Evolutionary conservation across 2,797 vertebrate species (phyloP).

Genomic region (Silurus lanzhouensis): DNA sequence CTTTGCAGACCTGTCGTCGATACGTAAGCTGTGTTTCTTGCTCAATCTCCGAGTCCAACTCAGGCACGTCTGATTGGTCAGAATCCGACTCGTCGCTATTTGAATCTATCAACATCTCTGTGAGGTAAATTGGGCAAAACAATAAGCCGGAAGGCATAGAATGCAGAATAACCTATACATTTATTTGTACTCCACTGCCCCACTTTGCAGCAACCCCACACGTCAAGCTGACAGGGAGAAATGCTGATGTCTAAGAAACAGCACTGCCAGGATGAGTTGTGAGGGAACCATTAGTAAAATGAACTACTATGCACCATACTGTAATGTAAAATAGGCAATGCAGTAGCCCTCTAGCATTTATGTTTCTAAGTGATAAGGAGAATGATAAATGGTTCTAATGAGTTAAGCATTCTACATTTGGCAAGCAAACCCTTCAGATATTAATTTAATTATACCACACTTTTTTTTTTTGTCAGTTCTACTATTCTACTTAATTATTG

Average conservation of each 20-base stretch:
- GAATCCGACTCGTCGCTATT: constrained; percentile 98
- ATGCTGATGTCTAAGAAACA: constrained; percentile 69
- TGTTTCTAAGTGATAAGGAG: neutral
- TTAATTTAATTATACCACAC: neutral
- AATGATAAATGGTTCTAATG: neutral
- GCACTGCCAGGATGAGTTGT: constrained; percentile 64
- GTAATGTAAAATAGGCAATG: constrained; percentile 27
- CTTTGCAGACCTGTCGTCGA: constrained; percentile 83
- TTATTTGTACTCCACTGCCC: neutral
- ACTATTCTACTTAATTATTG: neutral
- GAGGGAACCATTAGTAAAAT: constrained; percentile 77
- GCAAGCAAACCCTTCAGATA: neutral
- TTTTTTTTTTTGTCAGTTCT: neutral
- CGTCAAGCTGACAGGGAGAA: constrained; percentile 64
- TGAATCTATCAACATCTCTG: constrained; percentile 93
- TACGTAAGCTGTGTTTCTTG: constrained; percentile 97
- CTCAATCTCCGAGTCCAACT: constrained; percentile 99
- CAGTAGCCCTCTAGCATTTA: constrained; percentile 17
- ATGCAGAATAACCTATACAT: constrained; percentile 17
- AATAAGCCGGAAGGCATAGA: neutral
- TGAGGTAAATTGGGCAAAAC: constrained; percentile 28
- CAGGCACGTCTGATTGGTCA: constrained; percentile 96
- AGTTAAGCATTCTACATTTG: neutral
- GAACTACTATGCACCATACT: constrained; percentile 59
- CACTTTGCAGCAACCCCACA: constrained; percentile 56